phyloP scores from a whole-genome alignment of 2,113 vertebrate species.

The Ia io region DNA sequence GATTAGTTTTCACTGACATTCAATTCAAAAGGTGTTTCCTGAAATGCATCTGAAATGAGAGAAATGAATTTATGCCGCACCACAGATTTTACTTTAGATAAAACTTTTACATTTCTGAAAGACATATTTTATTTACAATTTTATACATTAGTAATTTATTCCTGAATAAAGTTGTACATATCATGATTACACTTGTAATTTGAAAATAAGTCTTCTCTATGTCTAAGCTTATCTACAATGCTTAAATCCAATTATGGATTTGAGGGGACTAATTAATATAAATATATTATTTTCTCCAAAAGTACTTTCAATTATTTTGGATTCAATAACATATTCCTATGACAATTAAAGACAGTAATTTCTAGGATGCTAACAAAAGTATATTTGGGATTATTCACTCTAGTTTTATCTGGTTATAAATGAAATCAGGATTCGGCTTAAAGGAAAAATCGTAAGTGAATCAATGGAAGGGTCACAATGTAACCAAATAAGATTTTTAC shows the following conservation, averaged over 20 bases:
- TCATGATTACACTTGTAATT: not conserved
- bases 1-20: not conserved
- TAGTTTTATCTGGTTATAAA: not conserved
- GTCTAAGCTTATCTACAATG: not conserved
- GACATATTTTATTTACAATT: not conserved
- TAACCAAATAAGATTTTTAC: not conserved
- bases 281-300: not conserved
- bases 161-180: not conserved
- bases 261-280: not conserved
- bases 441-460: not conserved
- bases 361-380: not conserved
- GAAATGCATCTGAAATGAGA: not conserved
- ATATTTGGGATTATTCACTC: not conserved
- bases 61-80: not conserved
- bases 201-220: not conserved
- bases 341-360: not conserved
- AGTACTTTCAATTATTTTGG: not conserved
- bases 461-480: not conserved
- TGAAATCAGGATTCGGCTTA: not conserved
- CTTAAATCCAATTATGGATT: not conserved
- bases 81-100: not conserved
- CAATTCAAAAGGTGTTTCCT: not conserved
- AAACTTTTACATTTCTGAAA: not conserved
- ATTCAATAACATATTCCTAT: not conserved
- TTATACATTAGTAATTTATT: not conserved